Conservation (phyloP, 2,888 invertebrate genomes). For the Drosophila macrothrix region DNA sequence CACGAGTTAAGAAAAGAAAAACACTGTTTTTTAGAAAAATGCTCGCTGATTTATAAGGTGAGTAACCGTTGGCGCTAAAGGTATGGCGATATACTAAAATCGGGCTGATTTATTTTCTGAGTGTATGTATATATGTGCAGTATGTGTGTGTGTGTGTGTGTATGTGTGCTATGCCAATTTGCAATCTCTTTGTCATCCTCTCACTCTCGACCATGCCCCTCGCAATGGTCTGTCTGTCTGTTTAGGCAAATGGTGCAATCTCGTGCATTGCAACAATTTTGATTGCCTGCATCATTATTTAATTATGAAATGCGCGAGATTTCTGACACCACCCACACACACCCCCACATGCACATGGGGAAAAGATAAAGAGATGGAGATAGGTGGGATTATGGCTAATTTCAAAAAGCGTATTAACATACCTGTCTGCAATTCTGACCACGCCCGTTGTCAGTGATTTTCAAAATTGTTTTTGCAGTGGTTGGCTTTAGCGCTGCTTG, state of each 20-base stretch:
- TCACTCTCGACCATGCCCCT: background rate
- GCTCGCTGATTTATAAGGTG: background rate
- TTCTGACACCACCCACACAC: background rate
- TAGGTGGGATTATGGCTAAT: constrained; percentile 16
- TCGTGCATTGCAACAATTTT: constrained; percentile 8
- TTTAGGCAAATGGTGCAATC: background rate
- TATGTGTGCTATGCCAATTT: background rate
- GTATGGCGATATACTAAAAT: background rate
- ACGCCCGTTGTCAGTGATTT: constrained; percentile 19
- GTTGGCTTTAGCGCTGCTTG: constrained; percentile 1
- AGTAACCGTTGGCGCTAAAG: background rate
- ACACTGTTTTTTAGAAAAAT: background rate
- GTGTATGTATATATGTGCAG: background rate
- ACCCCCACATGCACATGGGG: background rate
- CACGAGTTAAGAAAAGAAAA: background rate
- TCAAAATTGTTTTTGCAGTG: background rate
- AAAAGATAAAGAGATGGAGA: background rate
- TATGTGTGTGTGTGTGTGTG: background rate
- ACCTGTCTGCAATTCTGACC: constrained; percentile 38
- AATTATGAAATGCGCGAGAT: constrained; percentile 6
- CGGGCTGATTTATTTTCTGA: background rate
- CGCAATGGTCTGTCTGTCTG: background rate
- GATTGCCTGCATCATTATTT: constrained; percentile 4
- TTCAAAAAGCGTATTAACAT: constrained; percentile 30
- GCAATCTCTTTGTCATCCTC: background rate